A percentile compares a stretch with the other conserved stretches of the same genome.
Conservation (phyloP, 1,140 invertebrate species). For the Microplitis demolitor region DNA sequence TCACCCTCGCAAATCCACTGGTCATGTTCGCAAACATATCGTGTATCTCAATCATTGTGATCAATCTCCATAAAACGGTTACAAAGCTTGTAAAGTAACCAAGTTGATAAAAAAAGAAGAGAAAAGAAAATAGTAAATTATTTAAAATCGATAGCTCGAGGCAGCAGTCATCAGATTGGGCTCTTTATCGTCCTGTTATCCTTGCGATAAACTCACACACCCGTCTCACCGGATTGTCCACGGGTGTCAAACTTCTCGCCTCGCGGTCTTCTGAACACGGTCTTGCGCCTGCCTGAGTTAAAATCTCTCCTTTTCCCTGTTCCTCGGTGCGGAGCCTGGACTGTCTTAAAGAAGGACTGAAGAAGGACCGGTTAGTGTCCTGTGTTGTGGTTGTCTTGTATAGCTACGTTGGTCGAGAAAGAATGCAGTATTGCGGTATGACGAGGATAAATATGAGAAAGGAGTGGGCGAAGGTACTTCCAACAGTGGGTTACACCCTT, state of each 20-base stretch:
- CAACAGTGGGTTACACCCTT: slow-evolving; percentile 33
- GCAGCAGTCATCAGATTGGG: slow-evolving; percentile 29
- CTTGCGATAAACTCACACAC: slow-evolving; percentile 31
- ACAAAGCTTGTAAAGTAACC: too few species aligned
- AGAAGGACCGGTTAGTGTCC: neutral
- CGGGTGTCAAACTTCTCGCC: slow-evolving; percentile 29
- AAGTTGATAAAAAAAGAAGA: too few species aligned
- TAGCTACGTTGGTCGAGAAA: slow-evolving; percentile 6
- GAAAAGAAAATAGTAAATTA: too few species aligned
- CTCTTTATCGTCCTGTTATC: slow-evolving; percentile 46
- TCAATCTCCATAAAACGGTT: too few species aligned
- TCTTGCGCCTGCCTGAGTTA: too few species aligned
- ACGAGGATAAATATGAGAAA: slow-evolving; percentile 11
- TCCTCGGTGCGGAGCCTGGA: neutral
- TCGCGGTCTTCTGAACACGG: slow-evolving; percentile 20
- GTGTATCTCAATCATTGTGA: too few species aligned
- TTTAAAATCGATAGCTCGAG: neutral
- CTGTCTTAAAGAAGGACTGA: too few species aligned
- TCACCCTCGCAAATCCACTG: too few species aligned
- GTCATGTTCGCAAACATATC: too few species aligned
- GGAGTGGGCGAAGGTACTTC: neutral
- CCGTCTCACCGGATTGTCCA: slow-evolving; percentile 23
- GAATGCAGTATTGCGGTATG: neutral
- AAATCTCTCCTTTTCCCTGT: too few species aligned
- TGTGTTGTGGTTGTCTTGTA: slow-evolving; percentile 16